These are phyloP conservation scores for Mus pahari DNA, from an alignment of 2,113 vertebrate genomes.

Conservation along the genomic window DNA sequence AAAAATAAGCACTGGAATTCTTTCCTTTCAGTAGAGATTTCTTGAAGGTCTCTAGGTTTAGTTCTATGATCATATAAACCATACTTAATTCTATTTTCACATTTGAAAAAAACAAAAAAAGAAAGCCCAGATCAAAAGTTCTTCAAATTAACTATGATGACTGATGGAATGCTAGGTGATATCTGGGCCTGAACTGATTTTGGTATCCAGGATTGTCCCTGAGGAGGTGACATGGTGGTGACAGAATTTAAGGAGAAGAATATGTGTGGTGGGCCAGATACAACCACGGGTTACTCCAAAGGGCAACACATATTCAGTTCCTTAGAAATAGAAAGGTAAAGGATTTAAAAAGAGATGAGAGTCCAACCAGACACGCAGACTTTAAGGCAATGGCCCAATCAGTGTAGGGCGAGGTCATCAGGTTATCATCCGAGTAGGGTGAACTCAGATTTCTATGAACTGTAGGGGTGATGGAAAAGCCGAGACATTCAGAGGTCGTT, in stretches of 20 bases:
- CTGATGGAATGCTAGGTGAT: not conserved
- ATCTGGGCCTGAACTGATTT: too few relatives aligned
- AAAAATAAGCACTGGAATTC: not conserved
- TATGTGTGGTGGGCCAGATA: not conserved
- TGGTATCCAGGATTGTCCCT: not conserved
- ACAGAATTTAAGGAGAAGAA: not conserved
- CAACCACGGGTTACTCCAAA: not conserved
- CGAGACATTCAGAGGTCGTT: not conserved
- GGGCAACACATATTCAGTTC: not conserved
- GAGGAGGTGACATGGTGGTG: not conserved
- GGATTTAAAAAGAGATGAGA: not conserved
- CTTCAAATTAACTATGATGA: not conserved
- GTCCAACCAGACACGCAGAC: not conserved
- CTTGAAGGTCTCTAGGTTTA: not conserved
- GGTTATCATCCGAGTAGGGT: not conserved
- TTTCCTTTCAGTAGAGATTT: not conserved
- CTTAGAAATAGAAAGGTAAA: not conserved
- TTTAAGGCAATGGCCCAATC: not conserved
- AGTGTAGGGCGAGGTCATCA: too few relatives aligned
- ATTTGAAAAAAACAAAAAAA: not conserved
- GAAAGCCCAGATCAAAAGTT: not conserved
- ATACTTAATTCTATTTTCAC: not conserved
- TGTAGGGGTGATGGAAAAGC: not conserved
- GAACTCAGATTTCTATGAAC: not conserved
- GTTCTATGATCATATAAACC: not conserved